A percentile compares a stretch with the other conserved stretches of the same genome.
Conservation (phyloP, 2,888 invertebrate genomes). For the Therioaphis trifolii region DNA sequence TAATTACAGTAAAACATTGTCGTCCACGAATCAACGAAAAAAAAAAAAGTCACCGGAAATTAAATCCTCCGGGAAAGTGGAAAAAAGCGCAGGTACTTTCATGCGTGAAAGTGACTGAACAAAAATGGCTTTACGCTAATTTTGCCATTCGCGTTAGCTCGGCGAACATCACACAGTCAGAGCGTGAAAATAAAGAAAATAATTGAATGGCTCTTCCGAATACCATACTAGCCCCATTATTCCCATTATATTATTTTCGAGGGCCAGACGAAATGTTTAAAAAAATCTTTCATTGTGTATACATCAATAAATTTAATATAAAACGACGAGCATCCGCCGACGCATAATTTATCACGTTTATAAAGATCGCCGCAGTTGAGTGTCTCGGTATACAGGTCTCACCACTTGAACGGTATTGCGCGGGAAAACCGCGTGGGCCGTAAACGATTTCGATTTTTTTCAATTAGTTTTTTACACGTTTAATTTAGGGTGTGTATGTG, state of each 20-base stretch:
- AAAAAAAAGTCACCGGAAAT: conserved; percentile 39
- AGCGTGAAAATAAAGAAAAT: conserved; percentile 45
- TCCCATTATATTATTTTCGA: neutral
- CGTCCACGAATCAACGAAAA: neutral
- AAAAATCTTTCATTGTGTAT: neutral
- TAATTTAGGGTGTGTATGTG: too few species aligned
- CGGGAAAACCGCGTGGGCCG: too few species aligned
- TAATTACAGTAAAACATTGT: conserved; percentile 17
- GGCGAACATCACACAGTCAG: neutral
- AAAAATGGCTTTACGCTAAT: conserved; percentile 46
- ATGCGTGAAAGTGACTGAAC: conserved; percentile 52
- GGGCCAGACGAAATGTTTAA: neutral
- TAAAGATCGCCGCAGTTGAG: neutral
- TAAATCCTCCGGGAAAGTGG: conserved; percentile 22
- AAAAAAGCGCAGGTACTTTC: conserved; percentile 21
- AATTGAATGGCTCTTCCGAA: conserved; percentile 33
- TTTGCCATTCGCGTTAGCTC: conserved; percentile 15
- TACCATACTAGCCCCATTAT: neutral
- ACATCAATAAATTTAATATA: neutral
- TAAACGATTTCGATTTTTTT: too few species aligned
- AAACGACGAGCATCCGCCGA: neutral
- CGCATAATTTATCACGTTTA: neutral
- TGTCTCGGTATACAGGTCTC: neutral
- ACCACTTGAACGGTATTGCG: too few species aligned
- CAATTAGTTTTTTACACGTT: too few species aligned